Evolutionary conservation across 1,140 invertebrate genomes (phyloP), one percentile per base, ranked within the genome.

Genomic region (Heliothis subflexa): DNA sequence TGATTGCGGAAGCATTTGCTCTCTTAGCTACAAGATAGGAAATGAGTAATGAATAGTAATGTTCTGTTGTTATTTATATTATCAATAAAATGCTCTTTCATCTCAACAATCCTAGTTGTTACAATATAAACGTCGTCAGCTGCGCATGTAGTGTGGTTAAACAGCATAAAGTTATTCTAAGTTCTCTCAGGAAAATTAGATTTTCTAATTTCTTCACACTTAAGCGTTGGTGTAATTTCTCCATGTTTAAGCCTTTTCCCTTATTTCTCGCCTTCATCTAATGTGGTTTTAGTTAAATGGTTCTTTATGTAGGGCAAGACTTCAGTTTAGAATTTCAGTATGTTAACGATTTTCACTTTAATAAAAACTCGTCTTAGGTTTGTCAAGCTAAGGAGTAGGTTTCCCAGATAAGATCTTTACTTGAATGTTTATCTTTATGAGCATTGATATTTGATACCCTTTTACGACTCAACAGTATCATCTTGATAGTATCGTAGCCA

Each of bases 181-280:
- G 45, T 70, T 70, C 28, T 52, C 66, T 28, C 47, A 70, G 25
- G 66, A 25, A 52, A 70, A 70, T 70, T 70, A 70, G 47, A 70
- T 70, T 70, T 70, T 70, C 66, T 70, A 62, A 52, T 70, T 70
- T 70, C 66, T 70, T 70, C 66, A 70, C 66, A 52, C 66, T n/a
- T 50, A 66, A 62, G 14, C 11, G 66, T 52, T 68, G 45, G 45
- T 52, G 21, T 70, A 70, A 70, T 70, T 70, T 70, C 66, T 28
- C 18, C 66, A 28, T 50, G 47, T 52, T 70, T 70, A 70, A 70
- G 64, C 25, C 11, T 70, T 21, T 70, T 50, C 47, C 47, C 47
- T 70, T 70, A 70, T 70, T 70, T 66, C 25, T 70, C 14, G 47
- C 47, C 47, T 70, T 9, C 66, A 49, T 50, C 47, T 50, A n/a